phyloP scores from a whole-genome alignment of 92 coral and sea anemone genomes.

The Blastomussa wellsi region DNA sequence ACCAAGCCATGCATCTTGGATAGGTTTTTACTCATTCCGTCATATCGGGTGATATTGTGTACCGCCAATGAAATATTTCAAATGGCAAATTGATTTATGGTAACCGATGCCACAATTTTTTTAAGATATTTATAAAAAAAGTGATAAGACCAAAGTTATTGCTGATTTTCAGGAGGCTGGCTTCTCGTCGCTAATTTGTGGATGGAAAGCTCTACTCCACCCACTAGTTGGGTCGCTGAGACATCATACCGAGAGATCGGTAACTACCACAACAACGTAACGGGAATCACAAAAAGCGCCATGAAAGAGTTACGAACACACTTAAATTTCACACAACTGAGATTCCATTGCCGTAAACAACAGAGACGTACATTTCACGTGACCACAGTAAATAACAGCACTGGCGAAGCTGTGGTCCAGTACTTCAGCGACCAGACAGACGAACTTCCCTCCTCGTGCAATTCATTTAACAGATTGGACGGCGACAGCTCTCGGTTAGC shows the following conservation, averaged over 20 bases:
- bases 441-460: conserved; percentile 20
- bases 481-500: conserved; percentile 47
- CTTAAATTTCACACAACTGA: conserved; percentile 42
- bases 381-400: conserved; percentile 31
- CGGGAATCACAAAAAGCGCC: conserved; percentile 27
- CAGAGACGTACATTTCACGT: conserved; percentile 47
- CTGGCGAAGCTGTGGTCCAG: conserved; percentile 53
- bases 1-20: too few relatives aligned
- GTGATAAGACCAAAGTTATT: not conserved
- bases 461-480: conserved; percentile 18
- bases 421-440: conserved; percentile 35
- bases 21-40: not conserved
- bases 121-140: too few relatives aligned
- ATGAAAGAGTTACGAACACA: conserved; percentile 21
- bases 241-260: conserved; percentile 32
- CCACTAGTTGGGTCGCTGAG: conserved; percentile 8
- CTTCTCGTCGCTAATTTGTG: conserved; percentile 36
- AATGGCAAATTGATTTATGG: too few relatives aligned
- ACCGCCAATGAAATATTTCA: too few relatives aligned
- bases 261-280: conserved; percentile 35
- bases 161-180: conserved; percentile 49
- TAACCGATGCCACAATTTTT: too few relatives aligned
- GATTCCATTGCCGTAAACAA: conserved; percentile 64
- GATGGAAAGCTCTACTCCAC: conserved; percentile 4
- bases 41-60: not conserved